Conservation (phyloP, 2,888 invertebrate genomes). For the Apantesis nais region DNA sequence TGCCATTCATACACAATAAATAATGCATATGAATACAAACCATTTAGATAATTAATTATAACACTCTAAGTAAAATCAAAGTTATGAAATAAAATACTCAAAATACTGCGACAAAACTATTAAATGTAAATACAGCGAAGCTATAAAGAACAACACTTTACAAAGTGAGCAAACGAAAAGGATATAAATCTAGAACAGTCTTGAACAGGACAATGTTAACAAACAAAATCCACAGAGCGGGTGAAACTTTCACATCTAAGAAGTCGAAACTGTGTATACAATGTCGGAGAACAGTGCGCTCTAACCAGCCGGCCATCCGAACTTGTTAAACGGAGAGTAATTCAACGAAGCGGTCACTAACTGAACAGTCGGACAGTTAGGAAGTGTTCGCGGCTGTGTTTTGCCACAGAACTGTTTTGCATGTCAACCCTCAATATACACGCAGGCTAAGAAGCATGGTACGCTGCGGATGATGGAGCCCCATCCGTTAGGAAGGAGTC, state of each 20-base stretch:
- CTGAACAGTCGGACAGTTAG: constrained; percentile 63
- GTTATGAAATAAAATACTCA: constrained; percentile 21
- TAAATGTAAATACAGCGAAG: not conserved
- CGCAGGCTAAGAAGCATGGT: constrained; percentile 43
- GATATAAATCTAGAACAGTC: constrained; percentile 50
- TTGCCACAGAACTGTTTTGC: constrained; percentile 43
- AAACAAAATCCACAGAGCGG: constrained; percentile 77
- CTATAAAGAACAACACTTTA: constrained; percentile 53
- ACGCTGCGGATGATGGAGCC: constrained; percentile 67
- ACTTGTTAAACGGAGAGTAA: constrained; percentile 78
- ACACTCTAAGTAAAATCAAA: constrained; percentile 3
- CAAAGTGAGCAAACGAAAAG: constrained; percentile 49
- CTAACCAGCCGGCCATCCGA: constrained; percentile 80
- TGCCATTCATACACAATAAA: too few species aligned
- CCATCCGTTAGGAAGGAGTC: constrained; percentile 66
- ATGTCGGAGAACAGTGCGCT: constrained; percentile 71
- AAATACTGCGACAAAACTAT: constrained; percentile 31
- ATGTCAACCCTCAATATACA: constrained; percentile 35
- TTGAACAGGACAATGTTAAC: constrained; percentile 71
- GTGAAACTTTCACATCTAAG: constrained; percentile 77
- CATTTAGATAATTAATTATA: not conserved
- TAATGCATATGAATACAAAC: too few species aligned
- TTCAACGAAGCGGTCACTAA: constrained; percentile 68
- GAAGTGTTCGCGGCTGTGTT: constrained; percentile 59
- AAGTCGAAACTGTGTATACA: constrained; percentile 78